These are phyloP conservation scores for Zophobas morio DNA, from an alignment of 1,140 invertebrate species.

Conservation along the genomic window DNA sequence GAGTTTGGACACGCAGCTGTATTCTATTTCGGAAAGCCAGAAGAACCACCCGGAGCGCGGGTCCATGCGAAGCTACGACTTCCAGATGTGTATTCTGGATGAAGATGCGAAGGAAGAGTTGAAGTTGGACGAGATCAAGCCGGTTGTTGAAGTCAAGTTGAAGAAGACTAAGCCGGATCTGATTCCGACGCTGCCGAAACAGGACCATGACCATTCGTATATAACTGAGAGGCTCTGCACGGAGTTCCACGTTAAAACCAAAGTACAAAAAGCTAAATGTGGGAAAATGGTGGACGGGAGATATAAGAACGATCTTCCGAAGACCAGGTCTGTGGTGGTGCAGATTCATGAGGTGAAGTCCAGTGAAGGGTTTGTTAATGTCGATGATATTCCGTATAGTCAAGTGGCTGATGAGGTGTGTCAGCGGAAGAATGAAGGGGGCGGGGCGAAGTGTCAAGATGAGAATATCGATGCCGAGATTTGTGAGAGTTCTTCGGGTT, in stretches of 20 bases:
- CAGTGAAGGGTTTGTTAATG: constrained; percentile 49
- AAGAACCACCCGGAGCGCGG: constrained; percentile 1
- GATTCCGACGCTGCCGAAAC: constrained; percentile 62
- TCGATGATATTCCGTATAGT: constrained; percentile 63
- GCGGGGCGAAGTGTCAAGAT: constrained; percentile 42
- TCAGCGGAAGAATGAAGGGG: constrained; percentile 6
- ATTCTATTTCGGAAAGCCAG: constrained; percentile 49
- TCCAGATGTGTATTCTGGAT: constrained; percentile 63
- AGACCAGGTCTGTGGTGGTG: constrained; percentile 56
- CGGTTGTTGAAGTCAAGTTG: constrained; percentile 51
- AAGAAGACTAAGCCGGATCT: constrained; percentile 62
- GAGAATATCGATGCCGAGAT: constrained; percentile 65
- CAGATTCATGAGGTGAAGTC: constrained; percentile 57
- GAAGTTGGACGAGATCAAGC: constrained; percentile 43
- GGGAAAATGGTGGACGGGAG: constrained; percentile 7
- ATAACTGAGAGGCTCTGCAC: constrained; percentile 62
- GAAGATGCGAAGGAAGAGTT: constrained; percentile 40
- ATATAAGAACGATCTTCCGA: background rate
- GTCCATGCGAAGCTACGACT: constrained; percentile 49
- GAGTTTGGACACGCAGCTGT: constrained; percentile 62
- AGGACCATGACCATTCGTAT: constrained; percentile 51
- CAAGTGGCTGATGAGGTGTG: constrained; percentile 62
- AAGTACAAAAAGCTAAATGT: constrained; percentile 59
- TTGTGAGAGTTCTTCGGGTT: constrained; percentile 55
- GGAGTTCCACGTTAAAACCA: constrained; percentile 64